Base-by-base conservation (phyloP, 92 coral and sea anemone species). In the Heliopora coerulea region DNA sequence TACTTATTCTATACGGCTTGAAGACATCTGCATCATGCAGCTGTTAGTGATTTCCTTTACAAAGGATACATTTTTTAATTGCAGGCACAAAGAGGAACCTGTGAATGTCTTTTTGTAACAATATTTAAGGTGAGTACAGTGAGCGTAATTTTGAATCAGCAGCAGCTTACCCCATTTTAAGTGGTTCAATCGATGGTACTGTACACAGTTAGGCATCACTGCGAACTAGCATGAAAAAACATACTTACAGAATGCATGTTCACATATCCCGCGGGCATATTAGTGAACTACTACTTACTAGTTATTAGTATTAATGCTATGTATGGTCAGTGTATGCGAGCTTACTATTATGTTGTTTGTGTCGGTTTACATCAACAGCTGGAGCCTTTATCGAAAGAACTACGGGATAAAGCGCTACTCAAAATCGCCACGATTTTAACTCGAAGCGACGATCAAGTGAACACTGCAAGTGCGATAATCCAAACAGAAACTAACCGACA, bases 101-200 rank as follows among this genome's bases (percentile, higher is more conserved):
- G 85, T 32, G 97, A 91, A 65, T 91, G 97, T 72, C 70, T 91
- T 30, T 58, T 89, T 30, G 90, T 85, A 49, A 91, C 96, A 0
- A 65, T 87, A 4, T 82, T 79, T 58, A 85, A 89, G 96, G 91
- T 91, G 49, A 61, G 83, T 49, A 0, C 8, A 19, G 12, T 12
- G 5, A 37, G 6, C 5, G 42, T 37, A 12, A 37, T 37, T 37
- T 4, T 5, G 42, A 4, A 37, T 4, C 6, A 37, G 42, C 5
- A 37, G 42, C 23, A 54, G 26, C 9, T 1, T 11, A 54, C 60
- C 19, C 23, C 60, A 19, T 1, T 54, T 27, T 12, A 19, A 27
- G 10, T 54, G 60, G 1, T 19, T 11, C 10, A 10, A 19, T 54
- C 10, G 23, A 54, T 3, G 10, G 19, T 27, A 54, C 13, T 21